Percentiles rank a stretch among this genome's conserved stretches.
Evolutionary conservation across 2,113 vertebrate genomes (phyloP).

Genomic region (Phycodurus eques): DNA sequence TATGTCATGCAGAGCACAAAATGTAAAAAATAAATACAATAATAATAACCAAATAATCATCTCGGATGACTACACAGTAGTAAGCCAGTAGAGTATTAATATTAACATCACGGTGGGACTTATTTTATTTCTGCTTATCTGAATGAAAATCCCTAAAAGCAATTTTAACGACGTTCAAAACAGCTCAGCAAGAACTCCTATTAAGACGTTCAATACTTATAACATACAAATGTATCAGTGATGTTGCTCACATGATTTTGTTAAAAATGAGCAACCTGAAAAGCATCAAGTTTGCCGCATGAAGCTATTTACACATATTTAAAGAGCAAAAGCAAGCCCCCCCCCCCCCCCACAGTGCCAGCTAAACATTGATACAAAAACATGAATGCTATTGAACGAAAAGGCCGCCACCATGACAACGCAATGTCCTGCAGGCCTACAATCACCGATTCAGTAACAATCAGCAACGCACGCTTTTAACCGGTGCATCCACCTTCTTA

Average conservation of each 20-base stretch:
- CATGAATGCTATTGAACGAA: slow-evolving; percentile 89
- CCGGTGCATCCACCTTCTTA: slow-evolving; percentile 60
- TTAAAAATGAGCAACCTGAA: slow-evolving; percentile 60
- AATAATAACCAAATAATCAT: slow-evolving; percentile 31
- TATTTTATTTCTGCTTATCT: slow-evolving; percentile 47
- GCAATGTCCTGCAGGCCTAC: not conserved
- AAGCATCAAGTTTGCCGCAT: slow-evolving; percentile 46
- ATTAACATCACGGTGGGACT: slow-evolving; percentile 49
- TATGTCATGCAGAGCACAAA: slow-evolving; percentile 94
- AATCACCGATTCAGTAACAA: slow-evolving; percentile 89
- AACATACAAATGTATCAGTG: slow-evolving; percentile 55
- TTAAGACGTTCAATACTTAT: slow-evolving; percentile 60
- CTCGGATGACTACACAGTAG: slow-evolving; percentile 80
- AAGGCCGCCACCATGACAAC: slow-evolving; percentile 81
- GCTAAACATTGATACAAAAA: slow-evolving; percentile 58
- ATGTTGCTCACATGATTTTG: slow-evolving; percentile 70
- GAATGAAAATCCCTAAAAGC: slow-evolving; percentile 52
- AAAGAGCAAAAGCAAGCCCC: slow-evolving; percentile 47
- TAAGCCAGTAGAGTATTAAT: slow-evolving; percentile 72
- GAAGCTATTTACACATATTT: slow-evolving; percentile 50
- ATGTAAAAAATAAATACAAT: slow-evolving; percentile 75
- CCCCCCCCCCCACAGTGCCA: slow-evolving; percentile 14
- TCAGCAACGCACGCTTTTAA: slow-evolving; percentile 71
- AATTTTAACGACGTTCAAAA: slow-evolving; percentile 30
- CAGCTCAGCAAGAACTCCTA: slow-evolving; percentile 50